Conservation (phyloP, 2,888 invertebrate species). For the Dolichomitus sp. region DNA sequence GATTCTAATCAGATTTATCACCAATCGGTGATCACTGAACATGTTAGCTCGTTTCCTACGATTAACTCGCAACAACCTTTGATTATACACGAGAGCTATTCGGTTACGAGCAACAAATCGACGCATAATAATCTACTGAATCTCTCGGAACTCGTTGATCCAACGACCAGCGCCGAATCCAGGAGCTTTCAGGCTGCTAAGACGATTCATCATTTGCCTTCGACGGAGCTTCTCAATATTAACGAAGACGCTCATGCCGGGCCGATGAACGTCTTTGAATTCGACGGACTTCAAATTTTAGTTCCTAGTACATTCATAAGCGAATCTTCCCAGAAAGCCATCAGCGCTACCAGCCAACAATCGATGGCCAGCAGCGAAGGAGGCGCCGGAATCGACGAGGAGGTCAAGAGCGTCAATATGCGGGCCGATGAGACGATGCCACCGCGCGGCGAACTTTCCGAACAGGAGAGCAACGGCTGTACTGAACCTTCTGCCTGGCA, state of each 20-base stretch:
- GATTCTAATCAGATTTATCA: constrained; percentile 72
- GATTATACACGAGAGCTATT: constrained; percentile 74
- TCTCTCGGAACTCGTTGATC: constrained; percentile 78
- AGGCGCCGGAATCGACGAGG: constrained; percentile 83
- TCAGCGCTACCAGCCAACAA: constrained; percentile 84
- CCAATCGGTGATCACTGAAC: constrained; percentile 78
- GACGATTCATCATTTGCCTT: constrained; percentile 79
- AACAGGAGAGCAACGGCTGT: constrained; percentile 94
- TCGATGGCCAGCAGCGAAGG: constrained; percentile 84
- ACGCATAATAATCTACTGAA: constrained; percentile 73
- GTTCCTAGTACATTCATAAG: constrained; percentile 85
- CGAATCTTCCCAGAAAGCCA: constrained; percentile 85
- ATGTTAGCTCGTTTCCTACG: constrained; percentile 77
- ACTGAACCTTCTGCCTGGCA: constrained; percentile 93
- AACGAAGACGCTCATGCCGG: constrained; percentile 84
- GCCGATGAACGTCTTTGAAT: constrained; percentile 87
- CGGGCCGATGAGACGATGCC: constrained; percentile 96
- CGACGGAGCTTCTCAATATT: constrained; percentile 83
- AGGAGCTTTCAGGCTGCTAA: constrained; percentile 80
- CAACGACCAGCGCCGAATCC: constrained; percentile 80
- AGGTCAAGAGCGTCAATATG: constrained; percentile 90
- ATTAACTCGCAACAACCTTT: constrained; percentile 77
- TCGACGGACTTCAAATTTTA: constrained; percentile 86
- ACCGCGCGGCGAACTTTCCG: constrained; percentile 94
- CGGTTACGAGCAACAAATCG: constrained; percentile 68